These are phyloP conservation scores for Trochalopteron elliotii DNA, from an alignment of 2,113 vertebrate genomes.

Conservation along the genomic window DNA sequence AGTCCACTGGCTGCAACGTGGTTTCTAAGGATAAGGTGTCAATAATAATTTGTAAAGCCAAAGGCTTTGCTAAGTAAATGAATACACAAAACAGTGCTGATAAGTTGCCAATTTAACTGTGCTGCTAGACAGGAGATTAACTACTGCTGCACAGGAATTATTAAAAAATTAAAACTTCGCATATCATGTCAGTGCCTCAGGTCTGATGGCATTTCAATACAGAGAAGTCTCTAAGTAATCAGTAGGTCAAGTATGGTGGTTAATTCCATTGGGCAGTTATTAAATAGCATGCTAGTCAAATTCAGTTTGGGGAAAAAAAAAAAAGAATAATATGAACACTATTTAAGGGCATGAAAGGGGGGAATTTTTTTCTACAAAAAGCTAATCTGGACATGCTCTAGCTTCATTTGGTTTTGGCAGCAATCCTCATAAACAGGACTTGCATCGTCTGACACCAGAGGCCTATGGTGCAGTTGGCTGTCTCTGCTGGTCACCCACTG, in stretches of 20 bases:
- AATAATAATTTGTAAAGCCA: neutral
- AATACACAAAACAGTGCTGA: neutral
- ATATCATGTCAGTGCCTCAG: neutral
- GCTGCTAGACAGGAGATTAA: neutral
- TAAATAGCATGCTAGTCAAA: neutral
- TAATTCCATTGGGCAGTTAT: neutral
- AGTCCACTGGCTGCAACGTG: neutral
- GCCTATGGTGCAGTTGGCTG: neutral
- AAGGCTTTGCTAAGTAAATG: neutral
- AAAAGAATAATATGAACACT: neutral
- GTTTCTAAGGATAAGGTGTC: constrained; percentile 1
- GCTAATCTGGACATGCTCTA: neutral
- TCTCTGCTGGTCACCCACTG: neutral
- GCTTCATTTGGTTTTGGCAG: neutral
- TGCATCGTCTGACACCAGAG: neutral
- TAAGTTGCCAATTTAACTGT: neutral
- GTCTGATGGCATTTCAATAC: neutral
- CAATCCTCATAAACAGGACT: neutral
- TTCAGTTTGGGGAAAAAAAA: neutral
- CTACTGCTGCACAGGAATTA: neutral
- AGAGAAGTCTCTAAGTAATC: neutral
- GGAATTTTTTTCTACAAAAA: neutral
- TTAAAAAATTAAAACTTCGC: neutral
- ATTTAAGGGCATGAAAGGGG: neutral
- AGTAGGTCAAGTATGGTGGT: neutral